Base-by-base conservation (phyloP, 2,797 vertebrate species). In the Acanthopagrus latus region DNA sequence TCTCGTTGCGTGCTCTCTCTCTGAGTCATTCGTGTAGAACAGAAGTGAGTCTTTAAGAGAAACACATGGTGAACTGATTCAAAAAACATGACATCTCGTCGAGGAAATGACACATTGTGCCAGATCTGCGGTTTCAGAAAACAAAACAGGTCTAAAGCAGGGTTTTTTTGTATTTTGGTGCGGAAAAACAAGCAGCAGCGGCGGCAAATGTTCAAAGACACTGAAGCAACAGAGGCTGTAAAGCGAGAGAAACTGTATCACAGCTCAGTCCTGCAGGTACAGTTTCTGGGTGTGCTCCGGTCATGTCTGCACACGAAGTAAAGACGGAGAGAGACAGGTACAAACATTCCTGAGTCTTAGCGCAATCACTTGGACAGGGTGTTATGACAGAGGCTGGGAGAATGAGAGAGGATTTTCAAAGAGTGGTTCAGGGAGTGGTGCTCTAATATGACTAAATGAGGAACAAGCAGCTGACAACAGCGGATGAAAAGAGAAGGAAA, bases 271-370 rank as follows among this genome's bases (percentile, higher is more conserved):
- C 85, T 78, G 89, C 83, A 85, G 84, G 83, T 79, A 65, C 41
- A 0, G 64, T 80, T 71, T 66, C 76, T 80, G 89, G 90, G 89
- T 72, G 91, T 79, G 88, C 63, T 75, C 47, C 47, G 59, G 71
- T 86, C 93, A 11, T 88, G 93, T 92, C 90, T 76, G 60, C 47
- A 91, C 93, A 92, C 2, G 90, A 85, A 83, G 23, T 58, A 14
- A 43, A 23, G 20, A 6, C 14, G 33, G 25, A 25, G 5, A 64
- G 18, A 70, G 51, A 64, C 78, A 67, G 84, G 79, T 66, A 80
- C 71, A 74, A 65, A 81, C 92, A 92, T 90, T 92, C 90, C 88
- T 64, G 72, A 83, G 86, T 70, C 86, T 86, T 78, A 68, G 69
- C 17, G 76, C 88, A 85, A 90, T 85, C 81, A 66, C 80, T 78